A percentile compares a stretch with the other conserved stretches of the same genome.
Conservation (phyloP, 1,140 invertebrate species). For the Onthophagus taurus region DNA sequence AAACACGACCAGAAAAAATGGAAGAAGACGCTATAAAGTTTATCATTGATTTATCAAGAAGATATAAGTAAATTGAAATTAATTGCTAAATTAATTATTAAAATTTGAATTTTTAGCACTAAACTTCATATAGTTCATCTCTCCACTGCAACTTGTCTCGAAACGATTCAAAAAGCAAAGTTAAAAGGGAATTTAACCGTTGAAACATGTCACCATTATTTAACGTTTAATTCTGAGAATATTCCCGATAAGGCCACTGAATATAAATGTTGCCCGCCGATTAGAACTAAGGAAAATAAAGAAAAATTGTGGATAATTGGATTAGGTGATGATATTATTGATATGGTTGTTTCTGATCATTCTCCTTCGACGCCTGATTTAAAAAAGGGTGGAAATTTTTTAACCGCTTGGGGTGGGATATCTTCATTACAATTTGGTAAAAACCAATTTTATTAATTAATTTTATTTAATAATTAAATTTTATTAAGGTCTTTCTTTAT, state of each 20-base stretch:
- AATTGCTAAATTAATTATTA: slow-evolving; percentile 4
- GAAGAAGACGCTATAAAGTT: slow-evolving; percentile 54
- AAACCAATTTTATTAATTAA: too few relatives aligned
- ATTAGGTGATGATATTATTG: slow-evolving; percentile 44
- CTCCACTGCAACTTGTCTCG: slow-evolving; percentile 50
- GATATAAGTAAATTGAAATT: slow-evolving; percentile 43
- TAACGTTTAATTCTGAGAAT: slow-evolving; percentile 52
- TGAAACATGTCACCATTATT: slow-evolving; percentile 66
- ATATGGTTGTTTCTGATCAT: slow-evolving; percentile 65
- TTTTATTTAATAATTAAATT: neutral
- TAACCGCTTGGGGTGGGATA: slow-evolving; percentile 64
- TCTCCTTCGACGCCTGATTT: slow-evolving; percentile 60
- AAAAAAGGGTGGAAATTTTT: slow-evolving; percentile 52
- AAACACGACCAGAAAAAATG: slow-evolving; percentile 54
- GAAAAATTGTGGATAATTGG: slow-evolving; percentile 54
- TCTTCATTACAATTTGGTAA: slow-evolving; percentile 59
- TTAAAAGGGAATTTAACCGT: slow-evolving; percentile 46
- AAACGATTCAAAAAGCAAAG: slow-evolving; percentile 40
- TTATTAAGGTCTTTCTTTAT: slow-evolving; percentile 41
- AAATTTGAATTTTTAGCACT: slow-evolving; percentile 39
- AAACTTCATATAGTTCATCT: slow-evolving; percentile 63
- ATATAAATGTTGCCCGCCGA: slow-evolving; percentile 65
- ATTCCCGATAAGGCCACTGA: slow-evolving; percentile 52
- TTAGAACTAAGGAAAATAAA: slow-evolving; percentile 52
- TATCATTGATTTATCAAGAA: slow-evolving; percentile 45